These are phyloP conservation scores for Mirounga angustirostris DNA, from an alignment of 2,113 vertebrate genomes.

Conservation along the genomic window DNA sequence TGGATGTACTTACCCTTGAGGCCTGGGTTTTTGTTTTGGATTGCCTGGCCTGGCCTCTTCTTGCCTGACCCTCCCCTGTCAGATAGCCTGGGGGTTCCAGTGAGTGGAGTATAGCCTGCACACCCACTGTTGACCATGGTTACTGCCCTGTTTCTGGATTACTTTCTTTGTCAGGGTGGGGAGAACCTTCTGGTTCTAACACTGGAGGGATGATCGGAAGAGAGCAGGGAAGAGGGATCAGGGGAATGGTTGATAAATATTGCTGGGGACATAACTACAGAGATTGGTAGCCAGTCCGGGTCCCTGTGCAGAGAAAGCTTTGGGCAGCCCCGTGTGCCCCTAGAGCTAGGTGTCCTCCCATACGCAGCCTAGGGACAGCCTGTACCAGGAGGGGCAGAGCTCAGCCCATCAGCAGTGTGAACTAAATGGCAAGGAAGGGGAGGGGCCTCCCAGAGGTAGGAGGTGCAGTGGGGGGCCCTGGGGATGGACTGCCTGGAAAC, in stretches of 20 bases:
- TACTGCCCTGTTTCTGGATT: background rate
- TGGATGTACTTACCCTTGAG: background rate
- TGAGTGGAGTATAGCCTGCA: background rate
- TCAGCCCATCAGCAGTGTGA: background rate
- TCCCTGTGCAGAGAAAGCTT: background rate
- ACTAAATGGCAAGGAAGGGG: background rate
- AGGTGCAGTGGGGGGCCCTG: background rate
- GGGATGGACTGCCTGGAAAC: background rate
- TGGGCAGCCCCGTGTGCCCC: background rate
- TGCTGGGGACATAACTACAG: background rate
- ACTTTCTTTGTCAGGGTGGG: background rate
- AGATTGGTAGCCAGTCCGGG: background rate
- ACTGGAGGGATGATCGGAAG: background rate
- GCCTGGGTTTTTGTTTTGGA: conserved; percentile 28
- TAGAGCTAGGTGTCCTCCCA: background rate
- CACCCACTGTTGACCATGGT: background rate
- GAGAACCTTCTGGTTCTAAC: background rate
- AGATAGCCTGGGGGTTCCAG: background rate
- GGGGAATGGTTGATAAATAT: background rate
- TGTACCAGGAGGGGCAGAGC: background rate
- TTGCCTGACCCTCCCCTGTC: background rate
- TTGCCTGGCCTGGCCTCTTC: background rate
- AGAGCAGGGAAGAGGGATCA: background rate
- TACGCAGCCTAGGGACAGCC: background rate
- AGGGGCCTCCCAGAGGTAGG: background rate